phyloP scores from a whole-genome alignment of 1,140 invertebrate genomes.

The Sycophila sp. region DNA sequence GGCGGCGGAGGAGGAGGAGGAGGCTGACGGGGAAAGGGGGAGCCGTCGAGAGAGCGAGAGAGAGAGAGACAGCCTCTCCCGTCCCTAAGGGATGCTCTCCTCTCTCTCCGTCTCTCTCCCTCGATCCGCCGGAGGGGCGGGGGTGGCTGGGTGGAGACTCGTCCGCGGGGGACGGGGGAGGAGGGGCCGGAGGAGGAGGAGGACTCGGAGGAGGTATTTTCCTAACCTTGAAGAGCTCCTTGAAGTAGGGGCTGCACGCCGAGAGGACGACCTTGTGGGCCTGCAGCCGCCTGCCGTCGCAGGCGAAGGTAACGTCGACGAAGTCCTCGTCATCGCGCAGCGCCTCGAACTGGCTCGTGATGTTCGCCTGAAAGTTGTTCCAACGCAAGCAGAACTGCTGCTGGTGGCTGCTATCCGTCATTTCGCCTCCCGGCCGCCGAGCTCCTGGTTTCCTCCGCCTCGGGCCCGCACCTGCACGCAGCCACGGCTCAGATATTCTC shows the following conservation, averaged over 20 bases:
- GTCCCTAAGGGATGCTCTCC: constrained; percentile 23
- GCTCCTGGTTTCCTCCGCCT: no score
- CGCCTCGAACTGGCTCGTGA: constrained; percentile 83
- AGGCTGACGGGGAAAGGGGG: neutral
- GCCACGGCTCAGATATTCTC: neutral
- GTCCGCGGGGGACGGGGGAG: neutral
- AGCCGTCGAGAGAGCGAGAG: neutral
- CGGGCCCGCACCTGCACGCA: neutral
- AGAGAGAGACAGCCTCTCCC: neutral
- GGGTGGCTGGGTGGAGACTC: constrained; percentile 2
- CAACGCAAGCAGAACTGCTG: constrained; percentile 92
- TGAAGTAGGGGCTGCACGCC: constrained; percentile 83
- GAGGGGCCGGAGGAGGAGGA: constrained; percentile 11
- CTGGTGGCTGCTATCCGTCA: constrained; percentile 64
- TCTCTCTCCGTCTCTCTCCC: constrained; percentile 7
- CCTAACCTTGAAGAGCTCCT: constrained; percentile 83
- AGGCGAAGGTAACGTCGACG: constrained; percentile 85
- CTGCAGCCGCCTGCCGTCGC: constrained; percentile 79
- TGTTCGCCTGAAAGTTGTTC: constrained; percentile 93
- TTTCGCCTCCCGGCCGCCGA: constrained; percentile 41
- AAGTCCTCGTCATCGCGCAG: constrained; percentile 83
- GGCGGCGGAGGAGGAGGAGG: neutral
- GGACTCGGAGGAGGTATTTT: constrained; percentile 33
- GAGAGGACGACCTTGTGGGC: constrained; percentile 85
- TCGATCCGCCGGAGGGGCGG: neutral